Base-by-base conservation (phyloP, 2,888 invertebrate species). In the Panzeria rudis region DNA sequence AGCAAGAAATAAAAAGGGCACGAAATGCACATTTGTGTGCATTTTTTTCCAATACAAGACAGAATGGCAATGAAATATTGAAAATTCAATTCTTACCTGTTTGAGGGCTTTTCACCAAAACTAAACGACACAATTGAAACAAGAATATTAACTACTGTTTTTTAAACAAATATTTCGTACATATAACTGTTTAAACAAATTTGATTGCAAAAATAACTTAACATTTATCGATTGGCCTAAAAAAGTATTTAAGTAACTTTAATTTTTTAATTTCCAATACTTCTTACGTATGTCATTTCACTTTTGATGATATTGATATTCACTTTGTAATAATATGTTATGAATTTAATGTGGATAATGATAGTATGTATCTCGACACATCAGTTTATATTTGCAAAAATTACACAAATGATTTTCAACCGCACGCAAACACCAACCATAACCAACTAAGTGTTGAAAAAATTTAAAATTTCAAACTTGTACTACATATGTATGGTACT, bases 21-120 rank as follows among this genome's bases (percentile, higher is more conserved):
- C 29, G 44, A 79, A 76, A 29, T 20, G 62, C 32, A 71, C 13
- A 62, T 11, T 35, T 23, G 13, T 50, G n/a, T 44, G 44, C 62
- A 69, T 1, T 44, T 54, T 66, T 71, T 44, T 44, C 13, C 3
- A 29, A 47, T 29, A 44, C 29, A 52, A 61, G 15, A 11, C 15
- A 50, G 44, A 69, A 75, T 85, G 85, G 23, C 82, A 85, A 62
- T 85, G 82, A 85, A 85, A 85, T 56, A 69, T 71, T 54, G 54
- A 79, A 85, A 85, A 82, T 78, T 59, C 61, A 75, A 75, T 85
- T 79, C 85, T 82, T 82, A 85, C 85, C 85, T 85, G 77, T 23
- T 54, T 41, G 54, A 7, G 29, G 38, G 11, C 25, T 66, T 47
- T 41, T 79, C 47, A 8, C 11, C 20, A 20, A 54, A 84, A 72